phyloP scores from a whole-genome alignment of 2,113 vertebrate genomes.

The Talpa occidentalis region DNA sequence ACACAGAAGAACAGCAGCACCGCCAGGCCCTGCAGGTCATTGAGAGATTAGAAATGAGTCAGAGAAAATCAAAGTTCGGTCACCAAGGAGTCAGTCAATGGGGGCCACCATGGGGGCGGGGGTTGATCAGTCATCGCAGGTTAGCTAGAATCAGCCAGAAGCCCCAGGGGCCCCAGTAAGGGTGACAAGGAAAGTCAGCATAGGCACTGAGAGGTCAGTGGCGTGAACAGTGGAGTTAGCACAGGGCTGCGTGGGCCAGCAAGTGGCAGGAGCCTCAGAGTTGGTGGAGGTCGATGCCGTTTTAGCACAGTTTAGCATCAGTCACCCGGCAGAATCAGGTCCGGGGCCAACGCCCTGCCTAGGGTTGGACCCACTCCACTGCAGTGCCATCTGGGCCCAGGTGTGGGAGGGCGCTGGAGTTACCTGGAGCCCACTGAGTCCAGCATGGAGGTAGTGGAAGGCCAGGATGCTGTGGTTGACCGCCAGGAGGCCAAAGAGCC shows the following conservation, averaged over 20 bases:
- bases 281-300: neutral
- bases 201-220: neutral
- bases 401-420: neutral
- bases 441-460: conserved; percentile 98
- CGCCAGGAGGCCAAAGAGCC: conserved; percentile 98
- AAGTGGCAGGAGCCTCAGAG: neutral
- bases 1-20: conserved; percentile 95
- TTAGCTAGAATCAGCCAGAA: neutral
- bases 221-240: neutral
- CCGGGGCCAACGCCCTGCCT: neutral
- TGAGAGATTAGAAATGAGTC: neutral
- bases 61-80: neutral
- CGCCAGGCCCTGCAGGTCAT: conserved; percentile 89
- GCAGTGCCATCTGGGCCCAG: neutral
- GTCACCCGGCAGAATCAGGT: neutral
- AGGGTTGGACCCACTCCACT: neutral
- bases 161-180: neutral
- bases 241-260: neutral
- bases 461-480: conserved; percentile 99
- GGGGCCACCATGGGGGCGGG: neutral
- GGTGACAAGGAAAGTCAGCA: neutral
- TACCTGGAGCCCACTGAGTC: conserved; percentile 97
- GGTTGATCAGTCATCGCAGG: neutral
- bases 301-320: neutral
- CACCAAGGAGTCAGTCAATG: neutral